Percentiles rank a stretch among this genome's conserved stretches.
These are phyloP conservation scores for Pomatorhinus ruficollis DNA, from an alignment of 2,113 vertebrate species.

Conservation along the genomic window DNA sequence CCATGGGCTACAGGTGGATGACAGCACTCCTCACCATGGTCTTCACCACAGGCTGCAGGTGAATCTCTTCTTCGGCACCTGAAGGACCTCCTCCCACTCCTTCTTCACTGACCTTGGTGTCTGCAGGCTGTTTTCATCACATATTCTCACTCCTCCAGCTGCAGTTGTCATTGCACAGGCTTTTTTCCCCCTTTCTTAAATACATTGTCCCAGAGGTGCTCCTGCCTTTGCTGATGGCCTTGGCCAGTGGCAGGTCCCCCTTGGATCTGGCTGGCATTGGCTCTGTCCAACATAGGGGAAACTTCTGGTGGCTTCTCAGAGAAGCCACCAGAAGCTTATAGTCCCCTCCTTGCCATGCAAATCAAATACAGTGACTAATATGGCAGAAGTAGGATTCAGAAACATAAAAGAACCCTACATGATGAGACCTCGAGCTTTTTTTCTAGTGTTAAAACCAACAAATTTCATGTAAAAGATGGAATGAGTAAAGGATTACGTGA, in stretches of 20 bases:
- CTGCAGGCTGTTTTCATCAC: not conserved
- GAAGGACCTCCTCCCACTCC: not conserved
- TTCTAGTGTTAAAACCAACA: not conserved
- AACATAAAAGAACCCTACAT: fast-evolving
- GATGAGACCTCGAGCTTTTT: not conserved
- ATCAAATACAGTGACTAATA: not conserved
- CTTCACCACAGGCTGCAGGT: not conserved
- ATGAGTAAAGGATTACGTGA: fast-evolving
- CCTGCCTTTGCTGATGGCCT: not conserved
- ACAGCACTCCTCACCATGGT: not conserved
- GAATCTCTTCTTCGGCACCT: not conserved
- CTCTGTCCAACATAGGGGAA: not conserved
- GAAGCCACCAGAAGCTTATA: not conserved
- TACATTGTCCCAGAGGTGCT: not conserved
- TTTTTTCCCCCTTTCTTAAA: not conserved
- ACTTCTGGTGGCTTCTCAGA: not conserved
- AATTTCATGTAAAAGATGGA: not conserved
- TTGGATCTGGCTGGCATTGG: not conserved
- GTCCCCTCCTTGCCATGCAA: not conserved
- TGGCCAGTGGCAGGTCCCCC: not conserved
- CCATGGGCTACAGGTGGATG: not conserved
- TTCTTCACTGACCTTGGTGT: not conserved
- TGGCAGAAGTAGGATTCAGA: not conserved
- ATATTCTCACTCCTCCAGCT: not conserved
- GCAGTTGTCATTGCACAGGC: not conserved